Percentiles rank a stretch among this genome's conserved stretches.
Conservation (phyloP, 1,140 invertebrate species). For the Archivesica marissinica region DNA sequence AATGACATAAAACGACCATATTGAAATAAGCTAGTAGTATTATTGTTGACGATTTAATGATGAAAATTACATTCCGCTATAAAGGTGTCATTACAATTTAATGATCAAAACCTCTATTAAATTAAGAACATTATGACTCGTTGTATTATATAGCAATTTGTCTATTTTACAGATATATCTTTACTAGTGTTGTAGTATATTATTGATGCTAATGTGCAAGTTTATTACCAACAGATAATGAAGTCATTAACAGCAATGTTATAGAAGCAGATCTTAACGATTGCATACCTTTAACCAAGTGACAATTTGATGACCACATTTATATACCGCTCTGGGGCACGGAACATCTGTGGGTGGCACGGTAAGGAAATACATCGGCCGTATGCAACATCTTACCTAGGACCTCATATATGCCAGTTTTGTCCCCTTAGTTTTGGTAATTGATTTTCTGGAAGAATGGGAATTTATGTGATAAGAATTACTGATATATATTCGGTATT, state of each 20-base stretch:
- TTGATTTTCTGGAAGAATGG: not conserved
- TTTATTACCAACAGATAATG: conserved; percentile 31
- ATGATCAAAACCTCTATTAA: conserved; percentile 10
- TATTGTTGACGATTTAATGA: not conserved
- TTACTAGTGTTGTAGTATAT: not conserved
- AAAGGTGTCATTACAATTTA: conserved; percentile 2
- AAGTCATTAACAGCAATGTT: conserved; percentile 23
- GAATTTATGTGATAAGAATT: not conserved
- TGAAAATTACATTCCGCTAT: not conserved
- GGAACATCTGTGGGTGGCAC: not conserved
- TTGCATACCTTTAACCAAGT: conserved; percentile 8
- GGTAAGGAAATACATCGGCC: too few species aligned
- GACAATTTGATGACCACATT: conserved; percentile 10
- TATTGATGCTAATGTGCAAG: not conserved
- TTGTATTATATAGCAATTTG: not conserved
- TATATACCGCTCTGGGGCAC: not conserved
- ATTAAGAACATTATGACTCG: conserved; percentile 26
- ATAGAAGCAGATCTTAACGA: conserved; percentile 3
- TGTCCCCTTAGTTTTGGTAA: too few species aligned
- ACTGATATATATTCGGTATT: not conserved
- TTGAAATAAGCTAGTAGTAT: not conserved
- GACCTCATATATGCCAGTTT: not conserved
- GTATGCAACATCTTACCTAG: not conserved
- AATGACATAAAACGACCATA: not conserved
- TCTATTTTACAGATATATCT: not conserved